Conservation (phyloP, 1,140 invertebrate genomes). For the Lutraria rhynchaena region DNA sequence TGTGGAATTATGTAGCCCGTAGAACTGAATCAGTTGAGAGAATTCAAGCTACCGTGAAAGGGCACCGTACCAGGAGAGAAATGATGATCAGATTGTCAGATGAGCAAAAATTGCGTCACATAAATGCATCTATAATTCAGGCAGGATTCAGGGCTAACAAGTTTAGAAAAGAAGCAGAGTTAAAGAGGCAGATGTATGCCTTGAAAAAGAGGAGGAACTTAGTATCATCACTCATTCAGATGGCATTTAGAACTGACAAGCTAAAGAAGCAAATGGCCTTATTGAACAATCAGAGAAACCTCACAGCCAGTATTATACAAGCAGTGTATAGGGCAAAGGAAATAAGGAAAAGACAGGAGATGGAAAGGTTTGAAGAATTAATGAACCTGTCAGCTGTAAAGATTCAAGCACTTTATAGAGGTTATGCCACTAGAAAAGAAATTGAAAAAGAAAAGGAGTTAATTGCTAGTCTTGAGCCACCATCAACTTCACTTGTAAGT, state of each 20-base stretch:
- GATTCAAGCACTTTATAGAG: conserved; percentile 48
- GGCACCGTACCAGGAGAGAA: conserved; percentile 3
- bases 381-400: conserved; percentile 31
- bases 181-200: no score
- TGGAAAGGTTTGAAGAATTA: background rate
- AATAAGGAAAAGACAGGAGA: background rate
- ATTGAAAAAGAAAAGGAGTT: conserved; percentile 38
- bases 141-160: background rate
- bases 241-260: background rate
- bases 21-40: conserved; percentile 39
- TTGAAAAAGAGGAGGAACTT: no score
- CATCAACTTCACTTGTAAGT: conserved; percentile 1
- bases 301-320: conserved; percentile 28
- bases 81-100: conserved; percentile 23
- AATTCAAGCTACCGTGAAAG: conserved; percentile 47
- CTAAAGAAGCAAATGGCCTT: background rate
- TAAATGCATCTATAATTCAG: background rate
- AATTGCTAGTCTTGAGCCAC: conserved; percentile 45
- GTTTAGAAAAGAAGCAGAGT: background rate
- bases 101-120: background rate
- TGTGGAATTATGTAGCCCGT: conserved; percentile 16
- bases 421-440: conserved; percentile 29
- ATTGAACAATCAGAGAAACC: background rate
- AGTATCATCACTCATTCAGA: no score
- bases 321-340: conserved; percentile 25